Percentiles rank a stretch among this genome's conserved stretches.
Evolutionary conservation across 2,113 vertebrate species (phyloP).

Genomic region (Hippocampus abdominalis): DNA sequence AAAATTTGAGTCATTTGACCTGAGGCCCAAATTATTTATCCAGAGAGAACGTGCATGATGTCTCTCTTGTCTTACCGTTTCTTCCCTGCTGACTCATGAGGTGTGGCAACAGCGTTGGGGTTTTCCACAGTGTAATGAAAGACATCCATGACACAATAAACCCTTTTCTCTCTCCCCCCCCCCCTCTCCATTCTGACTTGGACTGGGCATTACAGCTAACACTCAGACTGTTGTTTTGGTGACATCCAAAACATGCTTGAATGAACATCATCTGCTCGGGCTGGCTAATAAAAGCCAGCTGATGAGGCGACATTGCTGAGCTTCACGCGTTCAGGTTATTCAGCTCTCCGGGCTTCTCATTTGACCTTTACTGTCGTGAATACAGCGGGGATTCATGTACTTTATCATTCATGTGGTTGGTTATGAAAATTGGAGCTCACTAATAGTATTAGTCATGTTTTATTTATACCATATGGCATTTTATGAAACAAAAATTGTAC

Average conservation of each 20-base stretch:
- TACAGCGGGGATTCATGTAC: slow-evolving; percentile 18
- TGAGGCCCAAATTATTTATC: slow-evolving; percentile 26
- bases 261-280: slow-evolving; percentile 31
- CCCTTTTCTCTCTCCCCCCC: slow-evolving; percentile 33
- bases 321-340: neutral
- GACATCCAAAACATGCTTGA: slow-evolving; percentile 20
- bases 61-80: slow-evolving; percentile 23
- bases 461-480: slow-evolving; percentile 47
- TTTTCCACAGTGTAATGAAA: slow-evolving; percentile 61
- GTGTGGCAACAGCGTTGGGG: slow-evolving; percentile 44
- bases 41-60: neutral
- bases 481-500: slow-evolving; percentile 32
- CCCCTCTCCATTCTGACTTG: slow-evolving; percentile 14
- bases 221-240: slow-evolving; percentile 22
- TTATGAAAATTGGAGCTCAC: slow-evolving; percentile 15
- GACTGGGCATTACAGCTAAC: slow-evolving; percentile 17
- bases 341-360: slow-evolving; percentile 44
- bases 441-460: neutral
- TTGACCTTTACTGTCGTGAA: slow-evolving; percentile 42
- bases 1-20: no score
- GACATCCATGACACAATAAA: slow-evolving; percentile 46
- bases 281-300: slow-evolving; percentile 34
- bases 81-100: slow-evolving; percentile 52
- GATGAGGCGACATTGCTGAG: slow-evolving; percentile 28
- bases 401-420: slow-evolving; percentile 26